These are phyloP conservation scores for Mayetiola destructor DNA, from an alignment of 2,888 invertebrate species.

Conservation along the genomic window DNA sequence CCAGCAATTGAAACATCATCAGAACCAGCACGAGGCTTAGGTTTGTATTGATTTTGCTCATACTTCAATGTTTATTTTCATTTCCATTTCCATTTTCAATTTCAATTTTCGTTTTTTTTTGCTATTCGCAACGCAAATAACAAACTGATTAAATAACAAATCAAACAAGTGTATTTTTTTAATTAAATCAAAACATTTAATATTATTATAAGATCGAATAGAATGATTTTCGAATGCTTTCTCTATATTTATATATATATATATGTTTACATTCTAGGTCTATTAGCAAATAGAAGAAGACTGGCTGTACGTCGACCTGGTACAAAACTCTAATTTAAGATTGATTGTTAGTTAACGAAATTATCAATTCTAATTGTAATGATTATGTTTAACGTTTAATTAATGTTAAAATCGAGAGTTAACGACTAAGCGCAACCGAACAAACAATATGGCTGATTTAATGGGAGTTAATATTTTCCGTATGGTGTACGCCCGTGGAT, in stretches of 20 bases:
- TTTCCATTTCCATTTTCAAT: too few species aligned
- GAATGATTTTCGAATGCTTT: too few species aligned
- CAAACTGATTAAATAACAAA: background rate
- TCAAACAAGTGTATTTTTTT: background rate
- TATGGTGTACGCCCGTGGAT: background rate
- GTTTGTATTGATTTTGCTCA: constrained; percentile 10
- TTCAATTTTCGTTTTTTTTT: background rate
- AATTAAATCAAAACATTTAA: background rate
- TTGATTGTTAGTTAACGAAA: constrained; percentile 9
- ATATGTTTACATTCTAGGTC: too few species aligned
- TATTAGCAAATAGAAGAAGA: constrained; percentile 55
- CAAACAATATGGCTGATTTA: background rate
- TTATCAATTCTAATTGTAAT: too few species aligned
- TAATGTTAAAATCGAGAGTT: background rate
- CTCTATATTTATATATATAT: too few species aligned
- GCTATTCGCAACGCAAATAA: background rate
- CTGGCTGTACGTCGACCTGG: constrained; percentile 45
- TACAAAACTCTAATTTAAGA: constrained; percentile 31
- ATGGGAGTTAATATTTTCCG: background rate
- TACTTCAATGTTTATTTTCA: too few species aligned
- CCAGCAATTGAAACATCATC: constrained; percentile 37
- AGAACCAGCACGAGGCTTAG: constrained; percentile 45
- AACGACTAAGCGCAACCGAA: too few species aligned
- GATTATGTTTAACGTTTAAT: too few species aligned
- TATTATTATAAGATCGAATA: too few species aligned